phyloP scores from a whole-genome alignment of 53 echinoderm and acorn worm species.

The Patiria pectinifera region DNA sequence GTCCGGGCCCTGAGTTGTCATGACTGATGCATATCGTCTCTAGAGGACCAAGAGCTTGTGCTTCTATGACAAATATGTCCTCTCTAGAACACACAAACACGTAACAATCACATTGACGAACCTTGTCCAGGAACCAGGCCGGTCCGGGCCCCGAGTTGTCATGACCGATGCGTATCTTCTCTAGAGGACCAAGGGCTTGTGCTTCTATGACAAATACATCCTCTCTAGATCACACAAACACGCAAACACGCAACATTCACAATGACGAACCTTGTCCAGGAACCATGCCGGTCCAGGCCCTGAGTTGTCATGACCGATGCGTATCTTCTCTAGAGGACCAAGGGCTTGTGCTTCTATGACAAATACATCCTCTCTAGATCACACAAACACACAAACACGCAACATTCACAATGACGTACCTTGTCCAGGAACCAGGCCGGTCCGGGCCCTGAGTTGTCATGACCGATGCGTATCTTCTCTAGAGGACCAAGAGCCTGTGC shows the following conservation, averaged over 20 bases:
- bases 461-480: slow-evolving; percentile 89
- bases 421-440: slow-evolving; percentile 95
- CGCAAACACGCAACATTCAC: not conserved
- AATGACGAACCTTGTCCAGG: no score
- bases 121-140: slow-evolving; percentile 95
- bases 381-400: not conserved
- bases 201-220: no score
- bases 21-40: slow-evolving; percentile 91
- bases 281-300: no score
- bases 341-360: slow-evolving; percentile 80
- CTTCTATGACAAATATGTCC: slow-evolving; percentile 87
- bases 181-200: no score
- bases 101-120: slow-evolving; percentile 1
- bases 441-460: slow-evolving; percentile 92
- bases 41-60: slow-evolving; percentile 80
- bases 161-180: slow-evolving; percentile 78
- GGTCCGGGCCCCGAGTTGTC: slow-evolving; percentile 92
- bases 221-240: no score
- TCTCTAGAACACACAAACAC: slow-evolving; percentile 60
- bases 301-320: slow-evolving; percentile 45
- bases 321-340: slow-evolving; percentile 79
- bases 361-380: slow-evolving; percentile 86
- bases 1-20: slow-evolving; percentile 90
- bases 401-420: slow-evolving; percentile 76
- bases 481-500: slow-evolving; percentile 82